A percentile compares a stretch with the other conserved stretches of the same genome.
Conservation (phyloP, 1,140 invertebrate species). For the Mercenaria mercenaria region DNA sequence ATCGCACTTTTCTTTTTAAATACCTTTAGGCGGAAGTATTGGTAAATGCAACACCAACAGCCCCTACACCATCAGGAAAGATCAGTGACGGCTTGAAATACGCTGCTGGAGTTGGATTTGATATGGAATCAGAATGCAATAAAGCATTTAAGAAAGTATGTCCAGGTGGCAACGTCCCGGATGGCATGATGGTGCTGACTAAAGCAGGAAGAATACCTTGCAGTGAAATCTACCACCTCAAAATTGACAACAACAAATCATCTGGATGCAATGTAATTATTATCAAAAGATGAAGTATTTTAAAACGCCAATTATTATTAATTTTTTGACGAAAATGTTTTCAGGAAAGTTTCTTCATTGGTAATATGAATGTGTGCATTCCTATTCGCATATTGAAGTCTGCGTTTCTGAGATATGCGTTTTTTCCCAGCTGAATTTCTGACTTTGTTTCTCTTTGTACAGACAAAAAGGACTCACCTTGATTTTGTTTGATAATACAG, state of each 20-base stretch:
- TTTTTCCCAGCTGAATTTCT: no score
- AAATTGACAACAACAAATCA: neutral
- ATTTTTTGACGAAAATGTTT: no score
- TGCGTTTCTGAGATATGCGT: no score
- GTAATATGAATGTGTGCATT: no score
- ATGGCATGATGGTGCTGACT: neutral
- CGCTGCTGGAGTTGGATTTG: neutral
- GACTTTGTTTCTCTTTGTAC: no score
- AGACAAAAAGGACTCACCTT: no score
- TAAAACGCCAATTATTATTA: no score
- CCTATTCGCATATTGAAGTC: no score
- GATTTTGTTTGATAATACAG: no score
- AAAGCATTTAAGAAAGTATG: neutral
- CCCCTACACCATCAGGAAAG: conserved; percentile 1
- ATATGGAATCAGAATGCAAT: neutral
- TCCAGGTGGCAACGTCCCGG: neutral
- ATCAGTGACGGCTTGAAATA: neutral
- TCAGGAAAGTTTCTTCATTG: no score
- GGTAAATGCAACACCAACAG: neutral
- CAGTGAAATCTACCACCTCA: conserved; percentile 19
- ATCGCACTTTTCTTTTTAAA: no score
- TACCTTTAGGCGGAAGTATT: conserved; percentile 24
- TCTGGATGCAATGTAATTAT: neutral
- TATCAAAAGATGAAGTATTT: no score
- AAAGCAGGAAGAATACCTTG: neutral